Conservation (phyloP, 2,888 invertebrate species). For the Lithosia quadra region DNA sequence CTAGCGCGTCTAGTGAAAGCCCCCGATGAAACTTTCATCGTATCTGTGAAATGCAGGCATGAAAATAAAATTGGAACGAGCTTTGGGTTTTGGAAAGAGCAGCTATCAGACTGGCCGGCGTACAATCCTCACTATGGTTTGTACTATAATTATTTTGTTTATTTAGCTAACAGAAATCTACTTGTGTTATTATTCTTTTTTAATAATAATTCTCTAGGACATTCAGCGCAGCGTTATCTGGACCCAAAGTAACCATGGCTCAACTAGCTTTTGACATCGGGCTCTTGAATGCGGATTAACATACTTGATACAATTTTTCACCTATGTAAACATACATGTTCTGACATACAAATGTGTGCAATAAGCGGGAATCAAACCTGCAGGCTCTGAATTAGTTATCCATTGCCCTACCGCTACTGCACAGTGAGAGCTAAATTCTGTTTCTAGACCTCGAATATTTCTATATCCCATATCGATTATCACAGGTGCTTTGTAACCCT, state of each 20-base stretch:
- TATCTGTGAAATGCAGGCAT: constrained; percentile 83
- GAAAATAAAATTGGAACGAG: constrained; percentile 79
- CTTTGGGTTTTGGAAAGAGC: constrained; percentile 68
- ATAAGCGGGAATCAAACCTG: too few species aligned
- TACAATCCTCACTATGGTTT: constrained; percentile 41
- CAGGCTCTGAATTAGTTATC: too few species aligned
- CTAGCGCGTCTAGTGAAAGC: constrained; percentile 75
- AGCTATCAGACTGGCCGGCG: constrained; percentile 49
- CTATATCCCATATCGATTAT: neutral
- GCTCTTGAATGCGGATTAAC: too few species aligned
- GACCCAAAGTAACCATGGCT: too few species aligned
- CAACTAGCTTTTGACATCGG: too few species aligned
- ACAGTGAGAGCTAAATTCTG: too few species aligned
- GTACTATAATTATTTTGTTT: constrained; percentile 48
- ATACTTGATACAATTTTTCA: too few species aligned
- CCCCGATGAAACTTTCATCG: constrained; percentile 82
- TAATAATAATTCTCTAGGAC: neutral
- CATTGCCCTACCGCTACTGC: too few species aligned
- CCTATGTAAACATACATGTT: too few species aligned
- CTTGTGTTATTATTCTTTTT: constrained; percentile 15
- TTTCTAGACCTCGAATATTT: too few species aligned
- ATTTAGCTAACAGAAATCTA: constrained; percentile 20
- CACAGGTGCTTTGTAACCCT: neutral
- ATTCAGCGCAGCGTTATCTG: too few species aligned
- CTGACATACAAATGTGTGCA: too few species aligned